A percentile compares a stretch with the other conserved stretches of the same genome.
These are phyloP conservation scores for Acipenser oxyrinchus DNA, from an alignment of 2,797 vertebrate genomes.

Conservation along the genomic window DNA sequence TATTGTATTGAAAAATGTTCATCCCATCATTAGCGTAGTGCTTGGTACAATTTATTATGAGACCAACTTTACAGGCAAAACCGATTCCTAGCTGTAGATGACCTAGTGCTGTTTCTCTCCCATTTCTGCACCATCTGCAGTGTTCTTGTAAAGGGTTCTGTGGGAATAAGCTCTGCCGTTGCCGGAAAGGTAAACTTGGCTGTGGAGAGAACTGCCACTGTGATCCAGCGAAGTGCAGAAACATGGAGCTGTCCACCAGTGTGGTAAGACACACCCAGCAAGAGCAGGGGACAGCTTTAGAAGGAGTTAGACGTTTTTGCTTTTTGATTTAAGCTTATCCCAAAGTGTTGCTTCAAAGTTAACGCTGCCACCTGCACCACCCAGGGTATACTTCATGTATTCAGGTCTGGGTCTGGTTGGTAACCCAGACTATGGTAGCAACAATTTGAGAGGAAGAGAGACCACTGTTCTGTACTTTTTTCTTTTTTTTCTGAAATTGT, in stretches of 20 bases:
- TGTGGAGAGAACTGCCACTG: conserved; percentile 77
- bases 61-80: no score
- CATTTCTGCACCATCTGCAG: conserved; percentile 39
- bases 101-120: background rate
- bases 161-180: conserved; percentile 75
- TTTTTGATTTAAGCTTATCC: background rate
- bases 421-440: no score
- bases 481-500: no score
- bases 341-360: background rate
- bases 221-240: conserved; percentile 65
- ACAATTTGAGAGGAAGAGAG: no score
- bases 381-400: no score
- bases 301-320: no score
- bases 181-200: conserved; percentile 68
- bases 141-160: conserved; percentile 85
- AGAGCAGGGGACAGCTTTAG: no score
- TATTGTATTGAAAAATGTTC: background rate
- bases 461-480: no score
- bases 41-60: no score
- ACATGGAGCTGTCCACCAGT: conserved; percentile 47
- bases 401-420: no score
- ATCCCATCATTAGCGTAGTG: background rate
- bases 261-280: conserved; percentile 26
- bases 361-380: background rate
- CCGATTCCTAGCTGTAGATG: no score